Evolutionary conservation across 92 coral and sea anemone species (phyloP).

Genomic region (Hydrozoanthus gracilis): DNA sequence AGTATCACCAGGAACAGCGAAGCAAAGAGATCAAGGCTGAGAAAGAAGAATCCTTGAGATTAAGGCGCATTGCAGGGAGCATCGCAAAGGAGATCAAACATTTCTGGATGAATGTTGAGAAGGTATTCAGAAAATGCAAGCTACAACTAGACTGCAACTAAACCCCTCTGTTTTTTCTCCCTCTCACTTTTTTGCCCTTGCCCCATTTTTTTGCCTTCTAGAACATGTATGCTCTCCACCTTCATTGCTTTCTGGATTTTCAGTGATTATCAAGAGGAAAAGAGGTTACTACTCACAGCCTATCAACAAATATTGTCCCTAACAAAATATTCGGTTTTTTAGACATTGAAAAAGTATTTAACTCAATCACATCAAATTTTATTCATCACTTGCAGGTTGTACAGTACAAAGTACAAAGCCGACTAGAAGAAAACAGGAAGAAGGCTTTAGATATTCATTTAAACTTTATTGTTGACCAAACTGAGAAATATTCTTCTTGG

Average conservation of each 20-base stretch:
- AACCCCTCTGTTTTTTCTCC: too few species aligned
- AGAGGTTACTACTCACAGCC: not conserved
- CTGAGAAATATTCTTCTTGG: conserved; percentile 99
- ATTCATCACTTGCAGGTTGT: conserved; percentile 72
- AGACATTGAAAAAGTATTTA: not conserved
- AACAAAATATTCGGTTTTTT: too few species aligned
- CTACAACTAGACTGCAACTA: not conserved
- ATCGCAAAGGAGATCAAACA: conserved; percentile 95
- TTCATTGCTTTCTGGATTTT: too few species aligned
- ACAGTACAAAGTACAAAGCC: conserved; percentile 94
- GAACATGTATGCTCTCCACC: too few species aligned
- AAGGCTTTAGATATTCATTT: conserved; percentile 96
- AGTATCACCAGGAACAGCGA: conserved; percentile 96
- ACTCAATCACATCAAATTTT: not conserved
- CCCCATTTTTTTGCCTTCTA: too few species aligned
- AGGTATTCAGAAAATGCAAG: conserved; percentile 60
- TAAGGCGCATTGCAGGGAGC: conserved; percentile 91
- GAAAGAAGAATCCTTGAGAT: conserved; percentile 89
- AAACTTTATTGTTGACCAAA: conserved; percentile 97
- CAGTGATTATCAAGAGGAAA: not conserved
- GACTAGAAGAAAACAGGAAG: conserved; percentile 96
- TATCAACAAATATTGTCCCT: not conserved
- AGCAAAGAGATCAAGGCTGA: conserved; percentile 98
- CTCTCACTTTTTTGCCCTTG: too few species aligned
- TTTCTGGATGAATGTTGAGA: conserved; percentile 94